Conservation (phyloP, 1,140 invertebrate genomes). For the Pygmarrhopalites habei region DNA sequence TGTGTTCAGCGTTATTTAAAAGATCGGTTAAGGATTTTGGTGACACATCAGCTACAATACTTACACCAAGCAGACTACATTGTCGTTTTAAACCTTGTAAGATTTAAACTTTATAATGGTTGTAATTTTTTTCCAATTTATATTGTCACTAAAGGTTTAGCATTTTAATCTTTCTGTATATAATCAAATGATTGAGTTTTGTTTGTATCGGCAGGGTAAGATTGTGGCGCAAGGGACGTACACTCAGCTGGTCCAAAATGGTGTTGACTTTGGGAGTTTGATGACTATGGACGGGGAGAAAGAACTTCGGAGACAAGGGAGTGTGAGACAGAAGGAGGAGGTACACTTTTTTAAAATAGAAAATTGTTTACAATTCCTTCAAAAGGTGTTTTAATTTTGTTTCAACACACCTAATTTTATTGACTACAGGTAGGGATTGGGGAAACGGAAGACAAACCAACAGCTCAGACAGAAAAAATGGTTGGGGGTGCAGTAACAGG, state of each 20-base stretch:
- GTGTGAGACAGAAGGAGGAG: no score
- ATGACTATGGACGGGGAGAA: slow-evolving; percentile 44
- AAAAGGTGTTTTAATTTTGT: no score
- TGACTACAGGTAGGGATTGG: no score
- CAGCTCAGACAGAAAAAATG: slow-evolving; percentile 21
- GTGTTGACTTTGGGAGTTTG: slow-evolving; percentile 58
- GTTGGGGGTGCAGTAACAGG: slow-evolving; percentile 17
- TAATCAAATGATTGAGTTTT: not conserved
- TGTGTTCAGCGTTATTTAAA: slow-evolving; percentile 42
- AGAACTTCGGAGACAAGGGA: no score
- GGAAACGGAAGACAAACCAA: slow-evolving; percentile 2
- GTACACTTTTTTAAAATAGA: no score
- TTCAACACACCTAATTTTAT: no score
- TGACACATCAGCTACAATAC: slow-evolving; percentile 47
- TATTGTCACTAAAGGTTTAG: not conserved
- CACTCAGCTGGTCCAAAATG: slow-evolving; percentile 50
- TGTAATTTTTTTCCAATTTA: not conserved
- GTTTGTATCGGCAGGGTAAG: slow-evolving; percentile 39
- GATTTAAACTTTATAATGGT: slow-evolving; percentile 3
- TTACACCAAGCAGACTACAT: slow-evolving; percentile 39
- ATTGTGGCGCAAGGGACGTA: slow-evolving; percentile 53
- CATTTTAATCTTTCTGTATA: not conserved
- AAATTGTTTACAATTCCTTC: no score
- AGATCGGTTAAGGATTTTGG: slow-evolving; percentile 44
- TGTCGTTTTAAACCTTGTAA: slow-evolving; percentile 36